Base-by-base conservation (phyloP, 2,113 vertebrate genomes). In the Athene noctua region DNA sequence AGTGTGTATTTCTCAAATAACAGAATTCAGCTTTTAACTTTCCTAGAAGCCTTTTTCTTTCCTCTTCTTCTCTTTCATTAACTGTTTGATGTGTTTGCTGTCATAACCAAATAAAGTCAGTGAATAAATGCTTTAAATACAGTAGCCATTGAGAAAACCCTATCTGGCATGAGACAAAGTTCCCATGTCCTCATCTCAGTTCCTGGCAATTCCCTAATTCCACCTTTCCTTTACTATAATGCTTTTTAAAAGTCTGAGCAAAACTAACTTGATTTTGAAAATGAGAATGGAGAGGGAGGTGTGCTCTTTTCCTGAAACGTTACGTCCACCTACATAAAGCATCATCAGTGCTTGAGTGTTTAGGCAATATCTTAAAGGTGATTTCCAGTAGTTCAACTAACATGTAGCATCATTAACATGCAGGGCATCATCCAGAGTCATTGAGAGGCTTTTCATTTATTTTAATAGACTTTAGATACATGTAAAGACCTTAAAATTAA, bases 401-500 rank as follows among this genome's bases (percentile, higher is more conserved):
- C 44, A 22, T 15, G 12, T 61, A 36, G 34, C 58, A 54, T 86
- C 85, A 42, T 96, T 96, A 96, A 88, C 62, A 86, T 82, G 90
- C 78, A 93, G 74, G 86, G 74, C 66, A 88, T 91, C 81, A 62
- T 40, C 74, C 58, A 42, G 74, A 93, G 84, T 77, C 90, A 86
- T 90, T 88, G 92, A 82, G 81, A 96, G 84, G 58, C 55, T 96
- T 96, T 95, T 94, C 93, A 91, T 96, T 96, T 95, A 90, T 95
- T 96, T 92, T 95, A 93, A 96, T 96, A 88, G 92, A 96, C 85
- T 91, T 90, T 25, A 92, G 74, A 58, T 90, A 85, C 54, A 83
- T 86, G 85, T 95, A 95, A 96, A 90, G 81, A 88, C 90, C 58
- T 96, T 92, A 93, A 94, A 97, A 96, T 94, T 91, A 94, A 96